Evolutionary conservation across 2,113 vertebrate genomes (phyloP), one percentile per base, ranked within the genome.

Genomic region (Chrysemys picta): DNA sequence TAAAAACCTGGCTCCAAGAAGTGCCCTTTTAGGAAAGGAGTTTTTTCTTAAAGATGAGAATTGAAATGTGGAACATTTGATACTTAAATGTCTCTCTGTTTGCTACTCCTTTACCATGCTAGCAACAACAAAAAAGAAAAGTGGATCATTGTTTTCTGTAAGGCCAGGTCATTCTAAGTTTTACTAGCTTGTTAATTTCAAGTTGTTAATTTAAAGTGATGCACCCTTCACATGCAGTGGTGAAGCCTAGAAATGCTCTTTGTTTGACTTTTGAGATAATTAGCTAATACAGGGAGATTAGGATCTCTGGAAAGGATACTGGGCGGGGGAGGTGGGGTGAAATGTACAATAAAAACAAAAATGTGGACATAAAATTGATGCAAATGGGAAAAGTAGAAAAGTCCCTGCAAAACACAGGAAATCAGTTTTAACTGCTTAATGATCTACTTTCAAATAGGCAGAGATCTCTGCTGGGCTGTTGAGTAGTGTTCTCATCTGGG

Each of bases 171-270:
- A 81, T 45, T 65, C 86, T 1, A n/a, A 94, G 90, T 97, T 97
- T 97, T 96, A 97, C 88, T 88, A 91, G 47, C 91, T 95, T 9
- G 12, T 97, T 97, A 95, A 97, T 85, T 90, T 96, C 47, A 10
- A 86, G 82, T 83, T 84, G 50, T 78, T 95, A 84, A 16, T 69
- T 91, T 85, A 0, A 87, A 93, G 72, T 2, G 24, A 19, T 38
- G 42, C 76, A 19, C 82, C 93, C 88, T 96, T 94, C 85, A 78
- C 93, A 88, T 90, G 89, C 31, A 12, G 5, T 49, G 59, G 76
- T 87, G 47, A 6, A 0, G 69, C 56, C 62, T 56, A 29, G 89
- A 94, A 93, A 94, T 53, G 82, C n/a, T 62, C 59, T 91, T 96
- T 88, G 27, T 96, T 96, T 95, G 89, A 35, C 25, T 96, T 91